A percentile compares a stretch with the other conserved stretches of the same genome.
Evolutionary conservation across 2,888 invertebrate species (phyloP).

Genomic region (Sussaba pulchella): DNA sequence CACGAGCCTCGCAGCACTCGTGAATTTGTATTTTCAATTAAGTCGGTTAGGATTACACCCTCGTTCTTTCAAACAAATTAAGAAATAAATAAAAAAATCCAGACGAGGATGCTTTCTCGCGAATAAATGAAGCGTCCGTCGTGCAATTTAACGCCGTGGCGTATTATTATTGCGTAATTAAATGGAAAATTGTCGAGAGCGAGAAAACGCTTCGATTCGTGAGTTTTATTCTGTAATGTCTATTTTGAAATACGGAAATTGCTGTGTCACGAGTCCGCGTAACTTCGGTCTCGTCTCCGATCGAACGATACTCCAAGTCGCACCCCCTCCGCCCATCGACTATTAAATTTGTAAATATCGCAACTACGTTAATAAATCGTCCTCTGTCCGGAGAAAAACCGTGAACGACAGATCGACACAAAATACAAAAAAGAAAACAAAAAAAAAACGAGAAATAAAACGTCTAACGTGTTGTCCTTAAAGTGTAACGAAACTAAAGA

Average conservation of each 20-base stretch:
- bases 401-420: slow-evolving; percentile 26
- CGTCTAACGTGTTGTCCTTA: slow-evolving; percentile 58
- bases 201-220: slow-evolving; percentile 30
- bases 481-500: slow-evolving; percentile 54
- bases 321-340: slow-evolving; percentile 36
- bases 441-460: slow-evolving; percentile 30
- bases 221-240: slow-evolving; percentile 14
- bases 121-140: slow-evolving; percentile 16
- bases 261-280: slow-evolving; percentile 3
- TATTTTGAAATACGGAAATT: slow-evolving; percentile 2
- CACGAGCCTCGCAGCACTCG: slow-evolving; percentile 53
- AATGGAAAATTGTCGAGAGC: slow-evolving; percentile 31
- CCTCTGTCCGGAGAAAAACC: slow-evolving; percentile 48
- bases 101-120: slow-evolving; percentile 19
- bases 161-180: slow-evolving; percentile 43
- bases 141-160: slow-evolving; percentile 21
- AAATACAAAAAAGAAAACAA: slow-evolving; percentile 24
- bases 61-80: slow-evolving; percentile 82
- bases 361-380: slow-evolving; percentile 42
- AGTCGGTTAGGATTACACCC: slow-evolving; percentile 79
- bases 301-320: slow-evolving; percentile 15
- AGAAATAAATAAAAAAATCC: slow-evolving; percentile 25
- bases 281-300: neutral
- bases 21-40: slow-evolving; percentile 75
- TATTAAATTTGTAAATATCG: slow-evolving; percentile 63